Evolutionary conservation across 1,140 invertebrate genomes (phyloP).

Genomic region (Amphibalanus amphitrite): DNA sequence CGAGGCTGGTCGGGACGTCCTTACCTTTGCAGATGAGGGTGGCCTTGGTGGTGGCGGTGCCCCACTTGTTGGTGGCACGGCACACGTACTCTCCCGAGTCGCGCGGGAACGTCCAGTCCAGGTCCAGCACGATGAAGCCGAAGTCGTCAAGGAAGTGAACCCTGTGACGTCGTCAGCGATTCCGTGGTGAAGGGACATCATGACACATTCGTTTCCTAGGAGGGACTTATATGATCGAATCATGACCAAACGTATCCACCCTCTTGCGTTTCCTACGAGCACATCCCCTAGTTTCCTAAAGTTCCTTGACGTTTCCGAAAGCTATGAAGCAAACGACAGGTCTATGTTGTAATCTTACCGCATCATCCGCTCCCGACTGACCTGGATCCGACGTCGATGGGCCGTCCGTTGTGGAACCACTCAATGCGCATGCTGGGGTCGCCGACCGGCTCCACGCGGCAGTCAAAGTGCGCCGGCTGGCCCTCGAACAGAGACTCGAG

Average conservation of each 20-base stretch:
- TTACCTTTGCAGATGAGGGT: constrained; percentile 50
- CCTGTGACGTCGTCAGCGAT: too few species aligned
- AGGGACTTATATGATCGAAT: too few species aligned
- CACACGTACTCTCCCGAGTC: constrained; percentile 76
- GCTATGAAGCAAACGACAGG: too few species aligned
- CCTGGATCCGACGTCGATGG: constrained; percentile 61
- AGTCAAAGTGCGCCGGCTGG: constrained; percentile 76
- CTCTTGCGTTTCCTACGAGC: too few species aligned
- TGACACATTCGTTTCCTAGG: neutral
- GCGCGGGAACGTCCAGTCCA: constrained; percentile 66
- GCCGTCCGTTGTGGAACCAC: constrained; percentile 82
- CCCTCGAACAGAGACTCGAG: constrained; percentile 42
- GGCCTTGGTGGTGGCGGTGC: constrained; percentile 60
- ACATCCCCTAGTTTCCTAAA: too few species aligned
- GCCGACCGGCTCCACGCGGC: constrained; percentile 66
- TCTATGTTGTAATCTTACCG: too few species aligned
- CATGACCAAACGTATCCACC: too few species aligned
- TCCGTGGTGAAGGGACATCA: too few species aligned
- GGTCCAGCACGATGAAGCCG: constrained; percentile 73
- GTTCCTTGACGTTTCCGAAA: too few species aligned
- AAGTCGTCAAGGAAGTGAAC: constrained; percentile 84
- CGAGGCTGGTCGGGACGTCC: too few species aligned
- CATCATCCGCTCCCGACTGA: neutral
- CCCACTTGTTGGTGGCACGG: constrained; percentile 68
- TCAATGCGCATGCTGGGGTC: constrained; percentile 78